phyloP scores from a whole-genome alignment of 23 tunicate genomes.

The Halocynthia aurantium region DNA sequence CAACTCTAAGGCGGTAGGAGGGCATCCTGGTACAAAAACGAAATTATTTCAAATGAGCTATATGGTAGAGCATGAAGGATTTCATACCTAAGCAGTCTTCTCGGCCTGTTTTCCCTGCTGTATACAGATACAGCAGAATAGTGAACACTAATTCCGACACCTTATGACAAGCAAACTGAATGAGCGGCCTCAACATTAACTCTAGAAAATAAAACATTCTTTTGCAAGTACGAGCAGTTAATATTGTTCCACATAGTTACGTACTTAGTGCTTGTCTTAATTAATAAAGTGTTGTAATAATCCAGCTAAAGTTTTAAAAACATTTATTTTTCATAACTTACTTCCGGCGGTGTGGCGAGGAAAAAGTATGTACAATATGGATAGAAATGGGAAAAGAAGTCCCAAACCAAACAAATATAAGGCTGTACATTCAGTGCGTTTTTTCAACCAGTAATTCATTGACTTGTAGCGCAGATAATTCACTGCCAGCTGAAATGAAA shows the following conservation, averaged over 20 bases:
- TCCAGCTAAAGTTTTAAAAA: no score
- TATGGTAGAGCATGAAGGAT: no score
- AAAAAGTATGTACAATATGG: constrained; percentile 41
- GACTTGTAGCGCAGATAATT: constrained; percentile 46
- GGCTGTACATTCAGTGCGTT: background rate
- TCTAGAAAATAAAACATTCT: background rate
- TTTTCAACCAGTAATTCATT: constrained; percentile 2
- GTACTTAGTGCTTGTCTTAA: no score
- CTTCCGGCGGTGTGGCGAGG: constrained; percentile 24
- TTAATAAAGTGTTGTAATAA: no score
- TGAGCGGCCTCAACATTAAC: constrained; percentile 14
- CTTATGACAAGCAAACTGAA: constrained; percentile 47
- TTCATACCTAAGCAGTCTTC: no score
- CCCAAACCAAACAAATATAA: constrained; percentile 19
- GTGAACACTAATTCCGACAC: constrained; percentile 34
- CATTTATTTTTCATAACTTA: background rate
- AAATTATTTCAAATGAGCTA: no score
- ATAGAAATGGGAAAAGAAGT: constrained; percentile 44
- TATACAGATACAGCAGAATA: constrained; percentile 2
- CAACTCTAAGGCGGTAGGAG: no score
- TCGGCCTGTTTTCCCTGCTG: background rate
- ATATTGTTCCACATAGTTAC: no score
- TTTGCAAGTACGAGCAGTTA: no score
- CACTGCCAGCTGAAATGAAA: constrained; percentile 38
- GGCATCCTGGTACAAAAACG: no score